phyloP scores from a whole-genome alignment of 2,113 vertebrate genomes.

The Oncorhynchus tshawytscha region DNA sequence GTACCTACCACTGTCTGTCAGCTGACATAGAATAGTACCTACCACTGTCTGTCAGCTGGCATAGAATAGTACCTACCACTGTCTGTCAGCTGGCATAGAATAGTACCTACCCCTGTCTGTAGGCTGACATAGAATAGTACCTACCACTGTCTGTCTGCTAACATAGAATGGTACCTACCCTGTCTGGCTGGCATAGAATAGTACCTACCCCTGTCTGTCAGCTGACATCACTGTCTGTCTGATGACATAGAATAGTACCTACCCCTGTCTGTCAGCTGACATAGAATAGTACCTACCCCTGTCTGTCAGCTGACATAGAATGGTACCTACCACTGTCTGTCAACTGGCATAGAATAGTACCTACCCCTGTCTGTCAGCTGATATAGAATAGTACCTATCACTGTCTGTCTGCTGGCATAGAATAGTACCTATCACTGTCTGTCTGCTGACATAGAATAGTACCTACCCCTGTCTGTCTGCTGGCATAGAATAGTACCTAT shows the following conservation, averaged over 20 bases:
- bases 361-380: neutral
- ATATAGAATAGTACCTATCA: neutral
- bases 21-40: neutral
- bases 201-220: too few relatives aligned
- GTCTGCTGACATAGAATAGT: neutral
- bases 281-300: neutral
- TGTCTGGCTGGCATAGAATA: neutral
- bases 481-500: neutral
- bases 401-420: constrained; percentile 11
- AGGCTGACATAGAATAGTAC: neutral
- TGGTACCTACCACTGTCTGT: neutral
- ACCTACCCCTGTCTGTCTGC: neutral
- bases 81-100: neutral
- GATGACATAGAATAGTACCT: neutral
- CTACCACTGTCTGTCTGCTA: neutral
- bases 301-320: neutral
- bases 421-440: neutral
- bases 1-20: neutral
- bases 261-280: neutral
- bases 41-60: neutral
- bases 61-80: neutral
- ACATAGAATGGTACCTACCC: neutral
- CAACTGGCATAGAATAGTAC: neutral
- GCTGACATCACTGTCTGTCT: constrained; percentile 2
- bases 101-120: neutral